These are phyloP conservation scores for Myrmecophaga tridactyla DNA, from an alignment of 2,113 vertebrate genomes.

Conservation along the genomic window DNA sequence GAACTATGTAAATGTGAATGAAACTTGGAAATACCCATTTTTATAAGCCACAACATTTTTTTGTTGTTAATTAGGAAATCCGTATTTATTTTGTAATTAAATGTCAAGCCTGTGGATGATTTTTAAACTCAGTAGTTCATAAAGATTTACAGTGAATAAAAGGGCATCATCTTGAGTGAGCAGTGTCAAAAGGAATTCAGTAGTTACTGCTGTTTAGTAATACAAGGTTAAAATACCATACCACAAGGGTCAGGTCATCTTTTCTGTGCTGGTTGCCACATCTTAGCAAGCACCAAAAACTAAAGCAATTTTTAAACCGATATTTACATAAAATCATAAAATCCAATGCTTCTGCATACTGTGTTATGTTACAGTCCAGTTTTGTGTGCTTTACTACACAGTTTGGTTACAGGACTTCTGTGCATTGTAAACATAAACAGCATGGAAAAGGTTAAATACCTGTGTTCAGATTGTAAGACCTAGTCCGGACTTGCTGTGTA, in stretches of 20 bases:
- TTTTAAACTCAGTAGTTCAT: constrained; percentile 75
- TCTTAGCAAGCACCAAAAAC: constrained; percentile 83
- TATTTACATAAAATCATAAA: constrained; percentile 76
- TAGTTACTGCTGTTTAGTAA: constrained; percentile 83
- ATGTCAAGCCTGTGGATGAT: constrained; percentile 81
- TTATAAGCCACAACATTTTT: constrained; percentile 74
- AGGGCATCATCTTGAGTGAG: constrained; percentile 81
- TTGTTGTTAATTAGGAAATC: constrained; percentile 75
- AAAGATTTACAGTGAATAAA: constrained; percentile 78
- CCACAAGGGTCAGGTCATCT: constrained; percentile 74
- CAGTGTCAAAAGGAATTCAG: constrained; percentile 80
- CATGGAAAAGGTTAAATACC: constrained; percentile 99
- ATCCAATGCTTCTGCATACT: constrained; percentile 86
- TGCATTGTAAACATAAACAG: constrained; percentile 99
- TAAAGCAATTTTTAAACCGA: constrained; percentile 80
- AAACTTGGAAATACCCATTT: constrained; percentile 75
- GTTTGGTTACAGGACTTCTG: constrained; percentile 98
- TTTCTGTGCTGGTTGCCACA: constrained; percentile 79
- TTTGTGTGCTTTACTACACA: constrained; percentile 95
- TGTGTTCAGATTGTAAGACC: constrained; percentile 99
- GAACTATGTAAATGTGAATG: constrained; percentile 71
- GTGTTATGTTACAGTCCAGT: constrained; percentile 90
- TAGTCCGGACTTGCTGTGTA: constrained; percentile 99
- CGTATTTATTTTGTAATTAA: constrained; percentile 77
- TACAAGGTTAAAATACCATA: constrained; percentile 54